These are phyloP conservation scores for Dendropsophus ebraccatus DNA, from an alignment of 2,113 vertebrate genomes.

Conservation along the genomic window DNA sequence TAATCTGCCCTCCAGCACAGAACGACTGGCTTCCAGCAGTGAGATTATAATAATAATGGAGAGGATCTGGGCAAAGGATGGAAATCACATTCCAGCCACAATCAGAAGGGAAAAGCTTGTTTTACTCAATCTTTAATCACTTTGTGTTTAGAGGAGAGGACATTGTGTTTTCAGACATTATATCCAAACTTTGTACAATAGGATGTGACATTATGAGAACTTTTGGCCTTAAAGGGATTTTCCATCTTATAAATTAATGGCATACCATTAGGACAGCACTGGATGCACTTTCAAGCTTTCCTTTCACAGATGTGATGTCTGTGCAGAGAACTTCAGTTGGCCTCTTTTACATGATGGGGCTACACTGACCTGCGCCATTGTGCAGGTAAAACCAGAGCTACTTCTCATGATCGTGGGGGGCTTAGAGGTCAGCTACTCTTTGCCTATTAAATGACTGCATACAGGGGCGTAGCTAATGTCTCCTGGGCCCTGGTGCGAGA, in stretches of 20 bases:
- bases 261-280: not conserved
- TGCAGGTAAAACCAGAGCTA: too few species aligned
- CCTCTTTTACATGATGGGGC: too few species aligned
- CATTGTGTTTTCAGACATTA: not conserved
- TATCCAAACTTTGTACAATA: not conserved
- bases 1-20: slow-evolving; percentile 8
- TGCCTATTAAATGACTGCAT: too few species aligned
- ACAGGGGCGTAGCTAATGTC: too few species aligned
- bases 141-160: not conserved
- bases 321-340: too few species aligned
- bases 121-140: not conserved
- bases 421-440: too few species aligned
- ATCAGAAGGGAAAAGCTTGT: slow-evolving; percentile 21
- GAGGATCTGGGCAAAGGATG: slow-evolving; percentile 15
- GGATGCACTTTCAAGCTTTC: too few species aligned
- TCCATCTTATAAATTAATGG: not conserved
- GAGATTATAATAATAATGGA: slow-evolving; percentile 33
- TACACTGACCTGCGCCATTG: too few species aligned
- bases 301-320: too few species aligned
- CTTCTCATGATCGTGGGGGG: too few species aligned
- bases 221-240: not conserved
- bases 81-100: slow-evolving; percentile 23
- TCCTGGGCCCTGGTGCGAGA: too few species aligned
- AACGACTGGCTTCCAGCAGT: slow-evolving; percentile 12
- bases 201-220: not conserved